Evolutionary conservation across 2,113 vertebrate species (phyloP), one percentile per base, ranked within the genome.

Genomic region (Amia ocellicauda): DNA sequence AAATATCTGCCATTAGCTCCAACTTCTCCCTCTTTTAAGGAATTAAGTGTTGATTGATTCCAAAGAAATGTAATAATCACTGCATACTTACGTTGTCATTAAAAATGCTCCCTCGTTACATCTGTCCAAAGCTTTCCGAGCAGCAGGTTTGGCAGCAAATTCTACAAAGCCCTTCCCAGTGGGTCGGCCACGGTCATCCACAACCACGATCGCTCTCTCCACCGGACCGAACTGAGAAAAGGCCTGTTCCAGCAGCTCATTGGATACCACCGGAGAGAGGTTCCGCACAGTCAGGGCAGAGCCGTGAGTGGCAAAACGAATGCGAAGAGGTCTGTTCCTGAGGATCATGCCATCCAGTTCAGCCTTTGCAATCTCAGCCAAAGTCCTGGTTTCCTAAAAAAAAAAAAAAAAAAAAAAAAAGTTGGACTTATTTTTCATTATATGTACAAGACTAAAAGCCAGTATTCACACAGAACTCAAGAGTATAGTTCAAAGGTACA

Each of bases 291-390:
- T 92, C 27, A 99, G 85, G 1, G 96, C 92, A 58, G 95, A 89
- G 54, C 94, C 92, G 4, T 98, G 96, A 0, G 94, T 93, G 24
- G 96, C 93, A 67, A 99, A 96, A 58, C 96, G 94, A 79, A 99
- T 89, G 53, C 91, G 90, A 58, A 99, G 91, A 0, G 92, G 90
- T 67, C 96, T 87, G 65, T 95, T 98, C 67, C 92, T 94, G 81
- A 98, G 63, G 63, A 97, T 76, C 1, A 88, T 96, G 61, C 96
- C 96, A 66, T 99, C 97, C 67, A 99, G 80, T 73, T 97, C 97
- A 42, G 91, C 94, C 82, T 99, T 99, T 7, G 97, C 97, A 59
- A 99, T 96, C 78, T 99, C 96, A 67, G 96, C 96, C 74, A 99
- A 71, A 4, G 93, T 98, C 70, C 94, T 90, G 26, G 93, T 96